A percentile compares a stretch with the other conserved stretches of the same genome.
These are phyloP conservation scores for Lypha dubia DNA, from an alignment of 2,888 invertebrate species.

Conservation along the genomic window DNA sequence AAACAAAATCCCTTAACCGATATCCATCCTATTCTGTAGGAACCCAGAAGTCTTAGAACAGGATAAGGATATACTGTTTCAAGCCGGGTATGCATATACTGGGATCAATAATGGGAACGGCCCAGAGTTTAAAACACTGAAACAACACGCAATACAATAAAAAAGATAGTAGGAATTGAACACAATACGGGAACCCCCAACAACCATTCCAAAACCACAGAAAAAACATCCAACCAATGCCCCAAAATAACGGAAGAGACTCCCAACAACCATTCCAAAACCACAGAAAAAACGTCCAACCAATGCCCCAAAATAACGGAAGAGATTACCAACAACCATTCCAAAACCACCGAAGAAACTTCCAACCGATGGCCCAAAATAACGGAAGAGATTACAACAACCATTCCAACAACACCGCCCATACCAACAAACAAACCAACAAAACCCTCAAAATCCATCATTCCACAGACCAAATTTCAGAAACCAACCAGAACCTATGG, in stretches of 20 bases:
- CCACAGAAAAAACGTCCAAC: not conserved
- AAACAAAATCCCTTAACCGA: not conserved
- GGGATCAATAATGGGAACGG: constrained; percentile 22
- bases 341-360: too few species aligned
- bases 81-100: not conserved
- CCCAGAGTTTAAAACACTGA: constrained; percentile 31
- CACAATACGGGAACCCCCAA: constrained; percentile 3
- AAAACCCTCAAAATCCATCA: too few species aligned
- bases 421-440: too few species aligned
- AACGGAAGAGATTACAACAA: too few species aligned
- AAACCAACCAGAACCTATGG: not conserved
- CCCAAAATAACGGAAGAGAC: not conserved
- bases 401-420: too few species aligned
- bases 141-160: constrained; percentile 19
- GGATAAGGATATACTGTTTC: constrained; percentile 38
- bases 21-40: constrained; percentile 6
- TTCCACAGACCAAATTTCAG: constrained; percentile 6
- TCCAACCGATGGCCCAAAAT: too few species aligned
- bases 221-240: constrained; percentile 12
- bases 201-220: not conserved
- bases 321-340: too few species aligned
- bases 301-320: not conserved
- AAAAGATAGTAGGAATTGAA: constrained; percentile 22
- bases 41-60: constrained; percentile 12
- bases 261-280: constrained; percentile 24